Evolutionary conservation across 1,140 invertebrate species (phyloP), one percentile per base, ranked within the genome.

Genomic region (Macrocentrus cingulum): DNA sequence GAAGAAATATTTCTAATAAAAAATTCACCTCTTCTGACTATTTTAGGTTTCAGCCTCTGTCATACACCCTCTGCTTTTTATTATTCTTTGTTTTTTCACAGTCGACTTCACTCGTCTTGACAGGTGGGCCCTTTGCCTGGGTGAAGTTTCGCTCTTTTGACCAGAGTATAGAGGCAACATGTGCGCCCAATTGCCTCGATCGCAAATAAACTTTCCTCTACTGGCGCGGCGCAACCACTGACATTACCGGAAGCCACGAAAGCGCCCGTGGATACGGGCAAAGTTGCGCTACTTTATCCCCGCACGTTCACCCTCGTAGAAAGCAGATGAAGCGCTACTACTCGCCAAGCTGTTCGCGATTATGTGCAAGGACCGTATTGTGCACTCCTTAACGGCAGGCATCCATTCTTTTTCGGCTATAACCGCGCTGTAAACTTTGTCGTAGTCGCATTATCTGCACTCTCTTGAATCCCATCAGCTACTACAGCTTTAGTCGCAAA

Each of bases 141-240:
- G 19, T 23, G 29, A 20, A 49, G 50, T 46, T 53, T 50, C n/a
- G 44, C 37, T 49, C 19, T 42, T 41, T 50, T 56, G 46, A 59
- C 64, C 61, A 32, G 42, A 36, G 56, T n/a, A 22, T 50, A n/a
- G 7, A 25, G 61, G 65, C 62, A 66, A 67, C 66, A 70, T 66
- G 66, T 68, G 68, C 63, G 59, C 36, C 60, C 56, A 65, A 68
- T 64, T 62, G 65, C 63, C 63, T 37, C 62, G 54, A 67, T 67
- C 65, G 55, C 59, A 64, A 66, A 69, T 67, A 69, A 70, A 71
- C 62, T 69, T 71, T 65, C 51, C 61, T n/a, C n/a, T n/a, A n/a
- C n/a, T 60, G 62, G 20, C 19, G 20, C n/a, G n/a, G n/a, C n/a
- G 20, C 19, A 57, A 49, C 55, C 36, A 50, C 36, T 5, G 34